These are phyloP conservation scores for Propithecus deckenii DNA, from an alignment of 2,797 vertebrate genomes.

Conservation along the genomic window DNA sequence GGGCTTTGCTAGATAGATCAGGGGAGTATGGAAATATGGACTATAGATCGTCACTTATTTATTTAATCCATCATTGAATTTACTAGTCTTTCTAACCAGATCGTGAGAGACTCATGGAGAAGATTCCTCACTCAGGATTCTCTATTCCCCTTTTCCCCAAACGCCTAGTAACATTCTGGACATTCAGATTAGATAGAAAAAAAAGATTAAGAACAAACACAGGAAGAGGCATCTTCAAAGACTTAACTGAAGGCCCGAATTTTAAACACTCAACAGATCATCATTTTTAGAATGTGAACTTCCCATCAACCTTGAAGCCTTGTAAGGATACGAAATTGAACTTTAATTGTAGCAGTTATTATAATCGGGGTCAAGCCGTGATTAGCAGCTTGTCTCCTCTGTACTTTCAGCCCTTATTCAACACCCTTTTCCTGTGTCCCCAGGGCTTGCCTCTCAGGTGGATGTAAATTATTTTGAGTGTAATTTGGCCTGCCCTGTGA, in stretches of 20 bases:
- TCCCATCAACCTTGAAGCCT: neutral
- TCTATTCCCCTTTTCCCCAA: neutral
- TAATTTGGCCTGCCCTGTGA: neutral
- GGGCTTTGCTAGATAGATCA: neutral
- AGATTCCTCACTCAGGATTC: neutral
- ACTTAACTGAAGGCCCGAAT: neutral
- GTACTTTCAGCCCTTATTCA: neutral
- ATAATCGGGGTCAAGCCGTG: neutral
- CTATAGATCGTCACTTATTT: too few species aligned
- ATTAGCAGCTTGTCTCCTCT: neutral
- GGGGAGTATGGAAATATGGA: fast-evolving
- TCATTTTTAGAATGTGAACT: neutral
- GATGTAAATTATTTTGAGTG: neutral
- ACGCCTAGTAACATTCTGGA: neutral
- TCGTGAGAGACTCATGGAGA: neutral
- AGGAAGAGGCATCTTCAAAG: neutral
- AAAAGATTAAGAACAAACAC: neutral
- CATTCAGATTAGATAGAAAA: neutral
- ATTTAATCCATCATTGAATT: neutral
- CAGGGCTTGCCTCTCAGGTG: neutral
- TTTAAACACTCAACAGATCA: neutral
- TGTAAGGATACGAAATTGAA: neutral
- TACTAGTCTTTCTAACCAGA: neutral
- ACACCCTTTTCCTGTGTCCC: fast-evolving
- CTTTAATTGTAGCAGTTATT: neutral